Conservation (phyloP, 92 coral and sea anemone genomes). For the Phenganax subtilis region DNA sequence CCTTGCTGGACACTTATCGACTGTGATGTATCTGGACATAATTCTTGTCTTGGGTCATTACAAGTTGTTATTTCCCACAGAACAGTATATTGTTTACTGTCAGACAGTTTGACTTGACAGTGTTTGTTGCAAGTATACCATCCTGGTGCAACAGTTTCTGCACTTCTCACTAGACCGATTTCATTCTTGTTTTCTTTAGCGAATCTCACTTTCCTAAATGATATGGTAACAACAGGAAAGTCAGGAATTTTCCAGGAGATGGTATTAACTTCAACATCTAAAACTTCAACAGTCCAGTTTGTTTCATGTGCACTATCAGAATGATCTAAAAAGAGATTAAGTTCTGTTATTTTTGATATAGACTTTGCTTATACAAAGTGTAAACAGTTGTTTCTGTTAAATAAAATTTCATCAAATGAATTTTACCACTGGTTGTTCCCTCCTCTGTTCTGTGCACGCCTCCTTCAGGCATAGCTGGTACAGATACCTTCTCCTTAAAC, state of each 20-base stretch:
- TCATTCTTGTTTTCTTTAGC: constrained; percentile 31
- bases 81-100: constrained; percentile 31
- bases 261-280: not conserved
- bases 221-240: constrained; percentile 52
- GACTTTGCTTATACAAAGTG: too few species aligned
- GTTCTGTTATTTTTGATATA: too few species aligned
- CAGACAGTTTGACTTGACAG: constrained; percentile 31
- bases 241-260: constrained; percentile 51
- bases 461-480: too few species aligned
- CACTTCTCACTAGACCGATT: constrained; percentile 38
- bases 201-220: constrained; percentile 43
- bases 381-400: too few species aligned
- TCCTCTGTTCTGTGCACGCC: too few species aligned
- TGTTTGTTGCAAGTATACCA: constrained; percentile 35
- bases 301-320: too few species aligned
- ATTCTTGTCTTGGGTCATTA: constrained; percentile 1
- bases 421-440: too few species aligned
- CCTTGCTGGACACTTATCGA: not conserved
- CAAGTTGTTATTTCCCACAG: constrained; percentile 38
- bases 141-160: constrained; percentile 23
- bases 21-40: not conserved
- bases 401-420: too few species aligned
- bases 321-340: too few species aligned
- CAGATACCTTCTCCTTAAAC: too few species aligned
- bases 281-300: constrained; percentile 3